Conservation (phyloP, 1,140 invertebrate species). For the Pogonognathellus flavescens region DNA sequence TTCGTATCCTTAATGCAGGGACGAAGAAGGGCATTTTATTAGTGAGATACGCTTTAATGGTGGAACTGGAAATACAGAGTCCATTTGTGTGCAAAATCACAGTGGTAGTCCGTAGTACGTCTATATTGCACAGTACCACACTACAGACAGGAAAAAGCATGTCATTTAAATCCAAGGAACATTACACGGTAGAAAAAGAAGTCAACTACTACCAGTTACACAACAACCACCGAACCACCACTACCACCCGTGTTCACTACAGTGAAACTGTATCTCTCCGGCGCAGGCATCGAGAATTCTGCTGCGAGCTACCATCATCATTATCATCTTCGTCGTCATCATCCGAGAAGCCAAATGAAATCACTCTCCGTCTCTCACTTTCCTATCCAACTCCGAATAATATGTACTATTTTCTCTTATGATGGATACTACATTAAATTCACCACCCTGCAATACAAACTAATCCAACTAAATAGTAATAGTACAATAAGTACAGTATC, state of each 20-base stretch:
- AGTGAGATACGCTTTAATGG: too few species aligned
- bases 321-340: not conserved
- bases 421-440: too few species aligned
- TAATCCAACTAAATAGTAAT: too few species aligned
- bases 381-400: too few species aligned
- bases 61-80: too few species aligned
- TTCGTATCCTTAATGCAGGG: not conserved
- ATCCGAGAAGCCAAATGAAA: constrained; percentile 25
- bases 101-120: too few species aligned
- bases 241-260: not conserved
- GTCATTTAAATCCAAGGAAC: not conserved
- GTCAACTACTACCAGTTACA: not conserved
- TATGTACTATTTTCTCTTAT: too few species aligned
- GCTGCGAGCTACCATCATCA: not conserved
- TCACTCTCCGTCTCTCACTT: not conserved
- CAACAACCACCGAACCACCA: not conserved
- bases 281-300: constrained; percentile 6
- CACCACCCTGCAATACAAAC: too few species aligned
- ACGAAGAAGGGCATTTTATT: not conserved
- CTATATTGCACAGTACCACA: not conserved
- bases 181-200: not conserved
- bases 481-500: too few species aligned
- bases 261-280: constrained; percentile 38
- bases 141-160: not conserved
- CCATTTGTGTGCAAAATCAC: too few species aligned